Base-by-base conservation (phyloP, 1,140 invertebrate species). In the Drosophila seguyi region DNA sequence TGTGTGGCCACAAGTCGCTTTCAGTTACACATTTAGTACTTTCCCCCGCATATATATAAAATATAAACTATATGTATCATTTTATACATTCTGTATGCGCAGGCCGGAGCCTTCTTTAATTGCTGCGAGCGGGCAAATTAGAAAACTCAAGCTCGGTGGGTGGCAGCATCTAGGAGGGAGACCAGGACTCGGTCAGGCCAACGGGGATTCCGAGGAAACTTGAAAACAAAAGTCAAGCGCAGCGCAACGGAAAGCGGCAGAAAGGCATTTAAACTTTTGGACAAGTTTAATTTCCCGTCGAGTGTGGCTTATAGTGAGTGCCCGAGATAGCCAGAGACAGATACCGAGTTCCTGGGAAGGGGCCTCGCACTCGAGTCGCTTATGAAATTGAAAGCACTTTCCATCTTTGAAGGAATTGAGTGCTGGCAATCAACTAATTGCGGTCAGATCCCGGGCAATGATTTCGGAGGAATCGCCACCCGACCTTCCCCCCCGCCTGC, bases 261-360 rank as follows among this genome's bases (percentile, higher is more conserved):
- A 80, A 83, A 87, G 84, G 84, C 84, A 88, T 87, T 87, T 87
- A 84, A 87, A 88, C 84, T 87, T 87, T 84, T 81, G 76, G 80
- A 90, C 84, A 87, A 87, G 84, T 87, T 87, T 87, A 88, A 87
- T 87, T 87, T 87, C 85, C 84, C 85, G 84, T 90, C 74, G 65
- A 87, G 72, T 79, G 69, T 73, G 55, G 42, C 48, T 25, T 41
- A 61, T 56, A 65, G 69, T 58, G 69, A 73, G 67, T 73, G 52
- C 52, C 67, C 48, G 68, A 57, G 44, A 72, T 72, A 56, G 36
- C 22, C 14, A 27, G 16, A n/a, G 55, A 27, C 29, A 72, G 67
- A 72, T 73, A 73, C 53, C 14, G 29, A 25, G 60, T 55, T 55
- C 34, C 52, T 11, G 14, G 16, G 41, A 20, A 47, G 25, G 25